A percentile compares a stretch with the other conserved stretches of the same genome.
Conservation (phyloP, 2,888 invertebrate genomes). For the Aleiodes alternator region DNA sequence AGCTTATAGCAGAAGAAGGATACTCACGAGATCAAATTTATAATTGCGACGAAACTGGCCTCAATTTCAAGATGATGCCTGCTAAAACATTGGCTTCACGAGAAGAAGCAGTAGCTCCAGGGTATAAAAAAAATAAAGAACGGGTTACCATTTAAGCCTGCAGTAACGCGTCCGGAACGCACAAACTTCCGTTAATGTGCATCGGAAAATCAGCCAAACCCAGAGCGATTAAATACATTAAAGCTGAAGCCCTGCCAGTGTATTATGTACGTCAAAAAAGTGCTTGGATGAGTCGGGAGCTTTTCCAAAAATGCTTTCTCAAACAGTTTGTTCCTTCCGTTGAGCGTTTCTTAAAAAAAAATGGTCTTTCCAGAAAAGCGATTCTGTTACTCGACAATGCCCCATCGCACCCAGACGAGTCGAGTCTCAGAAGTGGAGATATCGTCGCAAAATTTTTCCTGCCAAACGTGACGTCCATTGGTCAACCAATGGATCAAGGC, state of each 20-base stretch:
- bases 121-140: conserved; percentile 19
- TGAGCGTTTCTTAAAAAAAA: conserved; percentile 46
- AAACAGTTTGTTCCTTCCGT: conserved; percentile 57
- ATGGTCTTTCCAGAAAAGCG: conserved; percentile 52
- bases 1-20: background rate
- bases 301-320: conserved; percentile 56
- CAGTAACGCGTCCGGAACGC: conserved; percentile 55
- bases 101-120: conserved; percentile 36
- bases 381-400: conserved; percentile 57
- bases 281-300: conserved; percentile 56
- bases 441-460: conserved; percentile 46
- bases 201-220: conserved; percentile 58
- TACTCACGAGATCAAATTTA: conserved; percentile 14
- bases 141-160: conserved; percentile 32
- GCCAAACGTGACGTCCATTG: conserved; percentile 55
- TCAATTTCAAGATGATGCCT: conserved; percentile 14
- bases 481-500: conserved; percentile 59
- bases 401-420: conserved; percentile 36
- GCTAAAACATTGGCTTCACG: conserved; percentile 22
- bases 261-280: conserved; percentile 49
- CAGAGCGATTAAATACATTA: conserved; percentile 55
- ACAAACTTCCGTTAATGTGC: conserved; percentile 46
- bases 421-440: conserved; percentile 39
- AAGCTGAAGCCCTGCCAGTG: conserved; percentile 43
- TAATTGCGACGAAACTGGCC: conserved; percentile 28